These are phyloP conservation scores for Amyelois transitella DNA, from an alignment of 1,140 invertebrate species.

Conservation along the genomic window DNA sequence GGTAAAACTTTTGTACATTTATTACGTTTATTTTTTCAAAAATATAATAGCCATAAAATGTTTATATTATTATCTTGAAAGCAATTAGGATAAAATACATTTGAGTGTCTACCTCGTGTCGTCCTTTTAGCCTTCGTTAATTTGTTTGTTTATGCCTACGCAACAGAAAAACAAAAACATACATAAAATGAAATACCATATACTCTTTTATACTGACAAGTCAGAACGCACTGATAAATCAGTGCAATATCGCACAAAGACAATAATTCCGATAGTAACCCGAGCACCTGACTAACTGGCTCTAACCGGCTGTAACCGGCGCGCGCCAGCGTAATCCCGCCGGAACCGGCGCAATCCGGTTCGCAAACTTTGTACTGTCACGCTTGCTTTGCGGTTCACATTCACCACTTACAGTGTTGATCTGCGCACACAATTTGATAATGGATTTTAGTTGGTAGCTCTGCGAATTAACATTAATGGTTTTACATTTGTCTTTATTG, in stretches of 20 bases:
- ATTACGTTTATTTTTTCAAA: neutral
- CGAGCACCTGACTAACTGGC: constrained; percentile 50
- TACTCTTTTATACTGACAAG: neutral
- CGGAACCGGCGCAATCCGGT: constrained; percentile 51
- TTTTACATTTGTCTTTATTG: neutral
- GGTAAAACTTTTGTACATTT: neutral
- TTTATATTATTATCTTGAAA: neutral
- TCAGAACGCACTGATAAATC: neutral
- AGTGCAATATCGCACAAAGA: constrained; percentile 15
- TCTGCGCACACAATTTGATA: constrained; percentile 26
- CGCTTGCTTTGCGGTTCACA: constrained; percentile 49
- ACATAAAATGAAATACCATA: neutral
- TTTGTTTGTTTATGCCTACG: too few species aligned
- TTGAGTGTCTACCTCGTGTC: too few species aligned
- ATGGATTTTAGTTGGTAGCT: constrained; percentile 23
- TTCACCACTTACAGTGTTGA: constrained; percentile 27
- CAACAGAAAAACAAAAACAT: too few species aligned
- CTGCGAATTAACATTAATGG: neutral
- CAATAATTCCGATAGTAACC: constrained; percentile 27
- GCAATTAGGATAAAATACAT: neutral
- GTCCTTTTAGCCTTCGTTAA: too few species aligned
- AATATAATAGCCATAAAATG: neutral
- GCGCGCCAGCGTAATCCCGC: constrained; percentile 26
- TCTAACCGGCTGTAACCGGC: constrained; percentile 28
- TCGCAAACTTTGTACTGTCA: constrained; percentile 52